Evolutionary conservation across 2,888 invertebrate genomes (phyloP).

Genomic region (Lasioglossum pauxillum): DNA sequence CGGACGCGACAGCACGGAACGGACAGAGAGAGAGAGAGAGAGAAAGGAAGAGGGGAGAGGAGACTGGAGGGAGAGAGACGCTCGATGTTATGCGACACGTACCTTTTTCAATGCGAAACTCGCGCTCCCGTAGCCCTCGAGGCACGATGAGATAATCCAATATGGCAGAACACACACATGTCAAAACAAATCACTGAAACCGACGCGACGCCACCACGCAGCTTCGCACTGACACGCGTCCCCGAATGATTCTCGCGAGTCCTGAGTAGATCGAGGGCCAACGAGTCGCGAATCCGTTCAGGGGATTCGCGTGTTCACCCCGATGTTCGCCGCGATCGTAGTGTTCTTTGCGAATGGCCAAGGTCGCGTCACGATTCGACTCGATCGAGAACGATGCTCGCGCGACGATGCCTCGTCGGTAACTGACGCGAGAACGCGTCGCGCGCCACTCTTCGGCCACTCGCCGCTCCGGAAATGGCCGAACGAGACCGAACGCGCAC

Average conservation of each 20-base stretch:
- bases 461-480: slow-evolving; percentile 21
- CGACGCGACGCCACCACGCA: slow-evolving; percentile 61
- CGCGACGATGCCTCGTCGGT: slow-evolving; percentile 53
- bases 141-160: slow-evolving; percentile 77
- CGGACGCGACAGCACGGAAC: neutral
- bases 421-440: slow-evolving; percentile 62
- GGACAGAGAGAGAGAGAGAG: no score
- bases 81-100: slow-evolving; percentile 1
- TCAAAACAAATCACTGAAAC: slow-evolving; percentile 81
- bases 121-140: slow-evolving; percentile 43
- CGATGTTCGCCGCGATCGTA: neutral
- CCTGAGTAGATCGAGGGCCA: slow-evolving; percentile 32
- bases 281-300: neutral
- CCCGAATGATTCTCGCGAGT: slow-evolving; percentile 33
- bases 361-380: neutral
- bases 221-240: slow-evolving; percentile 35
- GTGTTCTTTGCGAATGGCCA: neutral
- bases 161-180: slow-evolving; percentile 81
- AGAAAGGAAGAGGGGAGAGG: neutral
- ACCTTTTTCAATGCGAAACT: slow-evolving; percentile 63
- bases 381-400: slow-evolving; percentile 19
- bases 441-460: slow-evolving; percentile 49
- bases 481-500: slow-evolving; percentile 38
- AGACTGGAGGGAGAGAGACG: neutral
- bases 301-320: neutral